Evolutionary conservation across 2,113 vertebrate species (phyloP), one percentile per base, ranked within the genome.

Genomic region (Chloroceryle aenea): DNA sequence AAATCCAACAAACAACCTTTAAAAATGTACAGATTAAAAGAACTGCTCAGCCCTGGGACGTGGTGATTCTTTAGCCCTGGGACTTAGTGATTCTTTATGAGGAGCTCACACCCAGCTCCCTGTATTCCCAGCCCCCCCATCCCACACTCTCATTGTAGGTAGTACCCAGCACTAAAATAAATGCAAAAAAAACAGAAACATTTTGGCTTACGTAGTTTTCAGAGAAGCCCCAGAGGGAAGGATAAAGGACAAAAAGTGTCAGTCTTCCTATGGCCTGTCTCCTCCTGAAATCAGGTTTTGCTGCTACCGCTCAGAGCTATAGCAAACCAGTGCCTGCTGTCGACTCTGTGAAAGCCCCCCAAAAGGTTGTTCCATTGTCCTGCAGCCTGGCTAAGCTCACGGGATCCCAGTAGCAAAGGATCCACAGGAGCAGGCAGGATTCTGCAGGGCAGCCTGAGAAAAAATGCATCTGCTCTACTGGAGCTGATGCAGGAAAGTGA

Each of bases 311-410:
- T 71, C 25, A 19, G 50, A 16, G 43, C 43, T 10, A 6, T 1
- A 1, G 50, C 2, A 4, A n/a, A 30, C 6, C 72, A 7, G 25
- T 11, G 42, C 34, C 47, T 32, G 64, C 52, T 32, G 7, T 4
- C 1, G 1, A 9, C 1, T 6, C 29, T 36, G 25, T 1, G 1
- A 45, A 58, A n/a, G 14, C 19, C 11, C 36, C 55, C 30, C 34
- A 27, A 2, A 79, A 63, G 15, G 8, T 12, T 0, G 5, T 8
- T 11, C 22, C 4, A 2, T 42, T 14, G 8, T 8, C 63, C 36
- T 4, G 0, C 47, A 81, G 61, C 30, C 59, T 3, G 0, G 17
- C 40, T 36, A 53, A 67, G 23, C n/a, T 29, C 3, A 1, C 4
- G 3, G 48, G 29, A 23, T 36, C 21, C 55, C 1, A 1, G 26